Evolutionary conservation across 2,797 vertebrate genomes (phyloP), one percentile per base, ranked within the genome.

Genomic region (Melanotaenia pygmaea): DNA sequence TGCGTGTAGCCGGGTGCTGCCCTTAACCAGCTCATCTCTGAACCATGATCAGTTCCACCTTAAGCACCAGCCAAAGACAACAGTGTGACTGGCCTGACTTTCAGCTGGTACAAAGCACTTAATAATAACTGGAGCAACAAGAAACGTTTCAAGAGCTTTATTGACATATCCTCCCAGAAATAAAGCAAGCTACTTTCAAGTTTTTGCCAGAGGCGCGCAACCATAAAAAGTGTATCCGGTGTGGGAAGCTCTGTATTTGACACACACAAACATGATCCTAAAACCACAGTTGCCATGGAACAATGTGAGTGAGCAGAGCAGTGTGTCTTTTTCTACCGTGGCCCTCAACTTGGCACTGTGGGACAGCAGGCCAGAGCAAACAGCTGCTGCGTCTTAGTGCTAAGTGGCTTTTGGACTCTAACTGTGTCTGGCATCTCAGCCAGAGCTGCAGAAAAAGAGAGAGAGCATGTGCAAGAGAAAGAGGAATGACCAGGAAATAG

Each of bases 381-480:
- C 91, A 91, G 89, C 91, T 88, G 90, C 87, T 83, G 67, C 69
- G 64, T 87, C 86, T 85, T 74, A 86, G 85, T 82, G 85, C 82
- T 89, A 92, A 91, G 88, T 90, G 88, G 87, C 84, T 88, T 85
- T 87, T 88, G 90, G 90, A 87, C 77, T 80, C 77, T 72, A 75
- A 83, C 86, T 51, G 64, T 76, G 89, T 92, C 90, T 91, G 88
- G 90, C 88, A 82, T 90, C 80, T 81, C 66, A 65, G 89, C 77
- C 84, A 82, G 81, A 77, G 84, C 83, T 75, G 64, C 69, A 79
- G 74, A 76, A 65, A 61, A 80, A 68, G 67, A 45, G 70, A 53
- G 64, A 40, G 68, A 47, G 76, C 7, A 22, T 34, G 47, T 34
- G 47, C 12, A 24, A 1, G 80, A 34, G 64, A 28, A 24, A 7